Evolutionary conservation across 2,113 vertebrate species (phyloP).

Genomic region (Eretmochelys imbricata): DNA sequence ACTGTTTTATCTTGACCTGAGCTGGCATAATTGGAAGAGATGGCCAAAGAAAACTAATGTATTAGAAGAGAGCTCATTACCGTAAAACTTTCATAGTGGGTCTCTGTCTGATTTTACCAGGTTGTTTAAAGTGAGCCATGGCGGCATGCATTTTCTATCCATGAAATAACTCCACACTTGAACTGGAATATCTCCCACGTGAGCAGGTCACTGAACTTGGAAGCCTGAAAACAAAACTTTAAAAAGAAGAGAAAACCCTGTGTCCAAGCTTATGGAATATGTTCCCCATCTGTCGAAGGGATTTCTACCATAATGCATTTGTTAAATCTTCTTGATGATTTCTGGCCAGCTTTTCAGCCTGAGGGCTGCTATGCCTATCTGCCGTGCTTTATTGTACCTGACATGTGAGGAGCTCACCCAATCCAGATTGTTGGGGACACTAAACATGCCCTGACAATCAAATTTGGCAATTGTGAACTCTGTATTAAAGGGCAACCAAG

Average conservation of each 20-base stretch:
- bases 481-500: not conserved
- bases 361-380: not conserved
- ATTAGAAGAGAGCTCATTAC: not conserved
- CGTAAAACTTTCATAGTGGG: not conserved
- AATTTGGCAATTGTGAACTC: not conserved
- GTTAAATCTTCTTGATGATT: not conserved
- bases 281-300: not conserved
- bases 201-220: not conserved
- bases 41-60: not conserved
- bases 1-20: not conserved
- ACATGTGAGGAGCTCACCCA: not conserved
- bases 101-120: not conserved
- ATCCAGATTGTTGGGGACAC: not conserved
- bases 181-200: rapidly evolving
- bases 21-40: not conserved
- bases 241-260: too few relatives aligned
- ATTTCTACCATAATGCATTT: not conserved
- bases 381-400: not conserved
- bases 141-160: not conserved
- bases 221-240: not conserved
- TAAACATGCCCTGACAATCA: not conserved
- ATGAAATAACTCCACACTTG: not conserved
- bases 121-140: not conserved
- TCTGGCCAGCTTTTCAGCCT: not conserved
- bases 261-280: not conserved